phyloP scores from a whole-genome alignment of 2,113 vertebrate genomes.

The Microcebus griseorufus region DNA sequence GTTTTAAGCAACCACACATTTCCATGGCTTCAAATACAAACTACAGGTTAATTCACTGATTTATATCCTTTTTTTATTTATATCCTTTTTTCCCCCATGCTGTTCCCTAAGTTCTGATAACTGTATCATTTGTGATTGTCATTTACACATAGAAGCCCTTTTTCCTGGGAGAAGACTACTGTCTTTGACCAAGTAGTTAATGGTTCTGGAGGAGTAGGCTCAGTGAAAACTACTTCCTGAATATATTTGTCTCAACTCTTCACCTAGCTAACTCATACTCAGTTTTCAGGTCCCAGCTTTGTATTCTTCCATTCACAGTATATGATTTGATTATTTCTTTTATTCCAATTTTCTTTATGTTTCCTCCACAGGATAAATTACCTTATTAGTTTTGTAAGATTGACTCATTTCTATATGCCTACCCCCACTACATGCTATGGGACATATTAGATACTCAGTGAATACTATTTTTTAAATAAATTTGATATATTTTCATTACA shows the following conservation, averaged over 20 bases:
- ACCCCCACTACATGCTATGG: not conserved
- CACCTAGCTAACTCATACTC: not conserved
- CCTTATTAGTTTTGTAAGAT: not conserved
- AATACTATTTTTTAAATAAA: not conserved
- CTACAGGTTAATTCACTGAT: not conserved
- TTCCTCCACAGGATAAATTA: not conserved
- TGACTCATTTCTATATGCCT: not conserved
- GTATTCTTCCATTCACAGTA: not conserved
- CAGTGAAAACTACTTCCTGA: not conserved
- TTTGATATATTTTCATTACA: not conserved
- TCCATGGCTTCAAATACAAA: not conserved
- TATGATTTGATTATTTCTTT: not conserved
- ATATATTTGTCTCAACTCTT: not conserved
- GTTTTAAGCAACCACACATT: not conserved
- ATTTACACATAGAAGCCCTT: not conserved
- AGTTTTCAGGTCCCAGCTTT: not conserved
- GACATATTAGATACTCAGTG: rapidly evolving
- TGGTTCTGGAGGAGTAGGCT: not conserved
- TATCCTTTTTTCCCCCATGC: not conserved
- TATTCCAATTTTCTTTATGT: not conserved
- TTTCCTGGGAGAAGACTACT: not conserved
- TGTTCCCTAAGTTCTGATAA: not conserved
- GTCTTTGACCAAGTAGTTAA: not conserved
- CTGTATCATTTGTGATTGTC: not conserved
- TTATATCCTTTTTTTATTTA: too few species aligned